phyloP scores from a whole-genome alignment of 2,888 invertebrate species.

The Schizotus pectinicornis region DNA sequence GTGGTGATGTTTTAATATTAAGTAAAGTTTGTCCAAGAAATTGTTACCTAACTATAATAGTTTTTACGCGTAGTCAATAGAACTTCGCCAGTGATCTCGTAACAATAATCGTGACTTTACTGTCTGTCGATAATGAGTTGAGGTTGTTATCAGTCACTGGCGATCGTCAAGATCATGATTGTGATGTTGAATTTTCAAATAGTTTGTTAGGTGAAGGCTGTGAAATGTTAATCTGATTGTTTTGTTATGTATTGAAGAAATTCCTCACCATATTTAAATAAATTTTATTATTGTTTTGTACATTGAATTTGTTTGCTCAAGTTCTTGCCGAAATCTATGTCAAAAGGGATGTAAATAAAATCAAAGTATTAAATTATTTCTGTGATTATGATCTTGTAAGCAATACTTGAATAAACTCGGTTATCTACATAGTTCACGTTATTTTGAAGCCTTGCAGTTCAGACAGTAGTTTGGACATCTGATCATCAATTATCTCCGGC shows the following conservation, averaged over 20 bases:
- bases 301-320: constrained; percentile 19
- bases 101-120: not conserved
- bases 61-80: too few relatives aligned
- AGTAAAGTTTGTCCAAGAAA: too few relatives aligned
- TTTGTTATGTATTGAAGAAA: constrained; percentile 9
- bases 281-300: constrained; percentile 17
- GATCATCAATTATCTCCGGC: constrained; percentile 49
- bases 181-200: constrained; percentile 3
- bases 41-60: too few relatives aligned
- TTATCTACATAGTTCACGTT: constrained; percentile 33
- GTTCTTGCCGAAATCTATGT: not conserved
- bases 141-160: not conserved
- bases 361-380: constrained; percentile 23
- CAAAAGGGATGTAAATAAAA: not conserved
- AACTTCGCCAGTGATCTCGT: too few relatives aligned
- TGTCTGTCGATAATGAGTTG: not conserved
- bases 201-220: constrained; percentile 25
- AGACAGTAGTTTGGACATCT: constrained; percentile 50
- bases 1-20: too few relatives aligned
- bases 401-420: constrained; percentile 21
- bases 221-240: constrained; percentile 18
- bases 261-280: constrained; percentile 12
- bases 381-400: constrained; percentile 24
- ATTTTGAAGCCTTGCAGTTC: constrained; percentile 54
- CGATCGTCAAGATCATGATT: not conserved